phyloP scores from a whole-genome alignment of 2,888 invertebrate genomes.

The Tetranychus truncatus region DNA sequence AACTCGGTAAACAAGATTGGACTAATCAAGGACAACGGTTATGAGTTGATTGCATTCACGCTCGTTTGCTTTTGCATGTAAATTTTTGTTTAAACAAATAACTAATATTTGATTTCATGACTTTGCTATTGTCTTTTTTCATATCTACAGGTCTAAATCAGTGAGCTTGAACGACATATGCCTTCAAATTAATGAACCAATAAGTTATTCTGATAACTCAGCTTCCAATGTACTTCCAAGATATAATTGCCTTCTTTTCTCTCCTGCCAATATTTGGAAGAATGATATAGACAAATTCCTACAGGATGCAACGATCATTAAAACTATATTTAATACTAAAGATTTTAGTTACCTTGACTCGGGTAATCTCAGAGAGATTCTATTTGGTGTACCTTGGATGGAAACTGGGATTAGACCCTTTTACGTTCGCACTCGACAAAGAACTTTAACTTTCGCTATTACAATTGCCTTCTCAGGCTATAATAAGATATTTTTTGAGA shows the following conservation, averaged over 20 bases:
- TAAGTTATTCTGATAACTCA: conserved; percentile 19
- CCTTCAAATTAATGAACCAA: conserved; percentile 27
- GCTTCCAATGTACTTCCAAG: conserved; percentile 48
- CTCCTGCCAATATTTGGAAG: conserved; percentile 85
- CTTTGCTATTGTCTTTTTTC: too few relatives aligned
- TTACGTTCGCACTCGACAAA: conserved; percentile 59
- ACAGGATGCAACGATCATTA: conserved; percentile 56
- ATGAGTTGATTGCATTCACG: too few relatives aligned
- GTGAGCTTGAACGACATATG: conserved; percentile 25
- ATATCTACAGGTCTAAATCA: neutral
- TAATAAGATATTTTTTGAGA: conserved; percentile 18
- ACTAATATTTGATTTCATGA: too few relatives aligned
- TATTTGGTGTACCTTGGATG: conserved; percentile 74
- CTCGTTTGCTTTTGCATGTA: too few relatives aligned
- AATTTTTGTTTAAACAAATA: too few relatives aligned
- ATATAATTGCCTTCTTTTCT: conserved; percentile 71
- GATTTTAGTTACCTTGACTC: conserved; percentile 31
- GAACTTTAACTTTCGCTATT: conserved; percentile 71
- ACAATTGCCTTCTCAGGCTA: conserved; percentile 49
- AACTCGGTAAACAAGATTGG: too few relatives aligned
- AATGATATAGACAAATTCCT: conserved; percentile 50
- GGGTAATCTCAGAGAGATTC: conserved; percentile 44
- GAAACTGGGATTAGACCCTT: conserved; percentile 77
- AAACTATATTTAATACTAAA: conserved; percentile 64
- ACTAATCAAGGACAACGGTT: too few relatives aligned